Evolutionary conservation across 2,797 vertebrate species (phyloP).

Genomic region (Brotula barbata): DNA sequence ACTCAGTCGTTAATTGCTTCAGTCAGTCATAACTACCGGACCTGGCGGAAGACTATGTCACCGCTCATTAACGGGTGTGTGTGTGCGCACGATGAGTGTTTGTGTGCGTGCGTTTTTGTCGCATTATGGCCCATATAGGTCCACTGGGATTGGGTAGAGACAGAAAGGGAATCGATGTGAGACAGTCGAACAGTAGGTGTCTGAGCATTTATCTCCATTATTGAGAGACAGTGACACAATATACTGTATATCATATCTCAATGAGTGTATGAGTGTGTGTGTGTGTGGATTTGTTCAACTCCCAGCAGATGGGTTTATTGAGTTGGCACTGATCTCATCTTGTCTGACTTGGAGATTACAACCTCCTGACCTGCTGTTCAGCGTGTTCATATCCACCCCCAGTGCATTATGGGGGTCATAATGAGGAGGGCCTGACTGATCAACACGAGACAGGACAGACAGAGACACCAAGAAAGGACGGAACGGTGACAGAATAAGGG

Average conservation of each 20-base stretch:
- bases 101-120: conserved; percentile 10
- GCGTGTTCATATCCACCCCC: background rate
- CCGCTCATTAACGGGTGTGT: conserved; percentile 24
- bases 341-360: conserved; percentile 61
- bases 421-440: background rate
- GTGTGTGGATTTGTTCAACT: conserved; percentile 17
- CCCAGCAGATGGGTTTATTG: conserved; percentile 46
- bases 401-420: background rate
- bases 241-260: conserved; percentile 47
- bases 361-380: conserved; percentile 55
- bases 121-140: conserved; percentile 18
- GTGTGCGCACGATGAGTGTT: conserved; percentile 22
- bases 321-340: conserved; percentile 64
- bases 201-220: conserved; percentile 48
- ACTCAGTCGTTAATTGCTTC: conserved; percentile 58
- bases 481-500: background rate
- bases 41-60: conserved; percentile 61
- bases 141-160: conserved; percentile 41
- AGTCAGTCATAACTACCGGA: conserved; percentile 51
- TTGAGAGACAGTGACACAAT: conserved; percentile 31
- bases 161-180: conserved; percentile 24
- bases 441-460: background rate
- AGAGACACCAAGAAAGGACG: background rate
- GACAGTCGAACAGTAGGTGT: conserved; percentile 54
- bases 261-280: conserved; percentile 1